Evolutionary conservation across 2,888 invertebrate species (phyloP).

Genomic region (Brenthis hecate): DNA sequence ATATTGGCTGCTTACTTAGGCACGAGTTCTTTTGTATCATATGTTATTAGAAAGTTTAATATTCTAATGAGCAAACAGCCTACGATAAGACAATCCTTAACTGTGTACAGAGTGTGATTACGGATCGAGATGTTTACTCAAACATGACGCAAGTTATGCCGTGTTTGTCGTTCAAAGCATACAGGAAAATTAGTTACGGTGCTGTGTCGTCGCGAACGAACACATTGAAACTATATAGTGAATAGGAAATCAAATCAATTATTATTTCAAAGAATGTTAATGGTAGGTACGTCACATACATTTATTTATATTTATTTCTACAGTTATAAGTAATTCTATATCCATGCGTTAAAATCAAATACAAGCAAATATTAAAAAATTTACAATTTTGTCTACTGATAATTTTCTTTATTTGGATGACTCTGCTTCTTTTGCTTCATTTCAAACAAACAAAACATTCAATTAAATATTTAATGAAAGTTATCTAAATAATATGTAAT

Average conservation of each 20-base stretch:
- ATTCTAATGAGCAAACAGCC: constrained; percentile 1
- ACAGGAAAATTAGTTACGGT: constrained; percentile 22
- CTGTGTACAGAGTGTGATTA: constrained; percentile 19
- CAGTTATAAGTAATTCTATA: neutral
- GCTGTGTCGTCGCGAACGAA: neutral
- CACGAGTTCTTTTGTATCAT: no score
- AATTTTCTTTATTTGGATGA: neutral
- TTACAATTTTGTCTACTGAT: neutral
- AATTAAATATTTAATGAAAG: neutral
- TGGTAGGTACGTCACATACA: no score
- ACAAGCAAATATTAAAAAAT: no score
- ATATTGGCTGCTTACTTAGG: no score
- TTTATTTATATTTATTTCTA: no score
- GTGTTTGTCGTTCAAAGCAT: constrained; percentile 21
- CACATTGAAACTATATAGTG: neutral
- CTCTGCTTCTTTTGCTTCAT: neutral
- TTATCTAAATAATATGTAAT: neutral
- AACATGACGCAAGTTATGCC: constrained; percentile 27
- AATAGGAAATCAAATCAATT: no score
- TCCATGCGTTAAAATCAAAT: neutral
- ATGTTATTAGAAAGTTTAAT: neutral
- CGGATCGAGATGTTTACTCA: constrained; percentile 24
- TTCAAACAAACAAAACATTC: no score
- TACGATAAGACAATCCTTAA: constrained; percentile 13
- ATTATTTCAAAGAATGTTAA: no score